Base-by-base conservation (phyloP, 2,113 vertebrate genomes). In the Mus spicilegus region DNA sequence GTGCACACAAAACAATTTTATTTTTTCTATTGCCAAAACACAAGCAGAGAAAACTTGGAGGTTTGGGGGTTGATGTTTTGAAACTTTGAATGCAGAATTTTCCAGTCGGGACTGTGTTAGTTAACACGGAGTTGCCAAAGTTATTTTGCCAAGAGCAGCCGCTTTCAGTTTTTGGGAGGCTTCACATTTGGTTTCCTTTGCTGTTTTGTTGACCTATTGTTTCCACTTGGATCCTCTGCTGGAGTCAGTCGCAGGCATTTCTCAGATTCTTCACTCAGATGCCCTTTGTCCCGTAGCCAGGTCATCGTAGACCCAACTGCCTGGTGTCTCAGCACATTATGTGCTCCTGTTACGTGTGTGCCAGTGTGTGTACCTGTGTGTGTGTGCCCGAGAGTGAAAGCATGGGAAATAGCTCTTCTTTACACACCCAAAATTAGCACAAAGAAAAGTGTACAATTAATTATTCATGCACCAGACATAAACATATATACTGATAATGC, bases 81-180 rank as follows among this genome's bases (percentile, higher is more conserved):
- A 91, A 87, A 87, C 42, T 5, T 30, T 51, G 42, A 95, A 22
- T 76, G 22, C 51, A 84, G 12, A 54, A 76, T n/a, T 19, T 87
- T 22, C 28, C 77, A 84, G 67, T 39, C 20, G 36, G 65, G 36
- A 28, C 22, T 7, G 2, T 46, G 30, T 6, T 10, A 26, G 67
- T 63, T 24, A n/a, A 54, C 95, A 73, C 9, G 17, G 65, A 54
- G 16, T 86, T 24, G 24, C 76, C 49, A 17, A 3, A 77, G 61
- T 73, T 61, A 30, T 16, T n/a, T 12, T 2, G 8, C 0, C 61
- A 86, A n/a, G 13, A 30, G 22, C 1, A 8, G n/a, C 58, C 42
- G 39, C 46, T 95, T 95, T 65, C 46, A 1, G 33, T 76, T 97
- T 89, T 42, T 77, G 78, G 39, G 87, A 78, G 58, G 22, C 4